phyloP scores from a whole-genome alignment of 2,113 vertebrate species.

The Solea senegalensis region DNA sequence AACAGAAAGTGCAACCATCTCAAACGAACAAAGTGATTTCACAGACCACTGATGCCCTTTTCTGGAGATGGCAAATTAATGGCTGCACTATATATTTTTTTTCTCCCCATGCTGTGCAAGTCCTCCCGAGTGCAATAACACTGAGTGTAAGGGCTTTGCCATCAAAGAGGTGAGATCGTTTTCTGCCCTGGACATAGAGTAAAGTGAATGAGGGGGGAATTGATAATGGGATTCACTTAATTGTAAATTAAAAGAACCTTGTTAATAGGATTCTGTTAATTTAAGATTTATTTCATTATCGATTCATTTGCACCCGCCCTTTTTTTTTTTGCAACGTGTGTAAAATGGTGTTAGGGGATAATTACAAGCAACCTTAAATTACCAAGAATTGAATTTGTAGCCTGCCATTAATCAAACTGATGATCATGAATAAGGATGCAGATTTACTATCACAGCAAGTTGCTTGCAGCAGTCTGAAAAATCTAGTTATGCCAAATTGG shows the following conservation, averaged over 20 bases:
- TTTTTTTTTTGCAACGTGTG: slow-evolving; percentile 56
- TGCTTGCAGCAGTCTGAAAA: slow-evolving; percentile 42
- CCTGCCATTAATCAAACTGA: slow-evolving; percentile 67
- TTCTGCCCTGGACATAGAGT: slow-evolving; percentile 58
- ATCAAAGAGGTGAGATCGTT: slow-evolving; percentile 67
- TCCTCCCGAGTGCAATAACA: slow-evolving; percentile 75
- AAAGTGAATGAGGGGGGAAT: slow-evolving; percentile 54
- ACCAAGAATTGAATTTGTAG: slow-evolving; percentile 58
- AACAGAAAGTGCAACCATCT: slow-evolving; percentile 84
- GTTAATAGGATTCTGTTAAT: slow-evolving; percentile 79
- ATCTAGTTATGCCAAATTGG: slow-evolving; percentile 45
- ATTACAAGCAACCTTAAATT: slow-evolving; percentile 65
- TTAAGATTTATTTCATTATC: slow-evolving; percentile 72
- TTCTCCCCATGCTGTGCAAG: slow-evolving; percentile 52
- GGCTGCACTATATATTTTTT: slow-evolving; percentile 74
- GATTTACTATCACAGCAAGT: slow-evolving; percentile 54
- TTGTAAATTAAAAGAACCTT: slow-evolving; percentile 77
- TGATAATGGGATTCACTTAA: slow-evolving; percentile 75
- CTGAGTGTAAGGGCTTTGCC: slow-evolving; percentile 67
- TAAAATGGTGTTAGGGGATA: slow-evolving; percentile 66
- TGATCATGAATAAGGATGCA: slow-evolving; percentile 56
- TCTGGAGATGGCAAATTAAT: slow-evolving; percentile 84
- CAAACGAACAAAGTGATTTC: slow-evolving; percentile 86
- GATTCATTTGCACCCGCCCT: slow-evolving; percentile 49
- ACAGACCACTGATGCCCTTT: slow-evolving; percentile 86